phyloP scores from a whole-genome alignment of 2,888 invertebrate genomes.

The Sarcophaga variegata region DNA sequence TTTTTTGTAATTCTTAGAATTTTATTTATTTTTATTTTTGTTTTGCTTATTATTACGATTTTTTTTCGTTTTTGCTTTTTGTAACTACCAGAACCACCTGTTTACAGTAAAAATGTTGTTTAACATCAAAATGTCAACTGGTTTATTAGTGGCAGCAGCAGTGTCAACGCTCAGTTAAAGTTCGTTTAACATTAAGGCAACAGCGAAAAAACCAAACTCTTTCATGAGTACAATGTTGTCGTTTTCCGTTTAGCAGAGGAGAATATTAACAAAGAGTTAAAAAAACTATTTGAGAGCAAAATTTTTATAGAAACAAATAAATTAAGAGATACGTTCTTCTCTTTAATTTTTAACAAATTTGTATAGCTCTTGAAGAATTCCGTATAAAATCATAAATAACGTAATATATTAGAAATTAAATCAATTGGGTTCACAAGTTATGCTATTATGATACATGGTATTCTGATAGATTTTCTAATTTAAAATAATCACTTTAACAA shows the following conservation, averaged over 20 bases:
- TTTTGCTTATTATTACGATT: neutral
- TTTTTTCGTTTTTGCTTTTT: neutral
- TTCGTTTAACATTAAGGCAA: conserved; percentile 52
- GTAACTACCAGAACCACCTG: conserved; percentile 52
- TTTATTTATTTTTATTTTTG: conserved; percentile 29
- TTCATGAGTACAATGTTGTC: conserved; percentile 22
- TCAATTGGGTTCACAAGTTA: too few relatives aligned
- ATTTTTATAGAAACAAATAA: conserved; percentile 3
- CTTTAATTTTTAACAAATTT: too few relatives aligned
- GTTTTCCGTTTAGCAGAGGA: neutral
- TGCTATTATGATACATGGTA: too few relatives aligned
- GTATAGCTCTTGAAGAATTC: too few relatives aligned
- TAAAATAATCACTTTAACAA: too few relatives aligned
- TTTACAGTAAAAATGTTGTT: conserved; percentile 66
- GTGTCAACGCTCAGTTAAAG: conserved; percentile 1
- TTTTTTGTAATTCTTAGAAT: conserved; percentile 35
- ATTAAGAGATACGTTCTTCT: conserved; percentile 31
- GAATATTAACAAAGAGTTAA: neutral
- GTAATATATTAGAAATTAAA: too few relatives aligned
- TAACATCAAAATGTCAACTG: conserved; percentile 68
- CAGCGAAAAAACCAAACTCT: neutral
- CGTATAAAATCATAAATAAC: too few relatives aligned
- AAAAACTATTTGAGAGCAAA: neutral
- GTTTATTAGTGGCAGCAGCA: conserved; percentile 28
- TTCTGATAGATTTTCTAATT: too few relatives aligned